Conservation (phyloP, 1,140 invertebrate species). For the Helicoverpa armigera region DNA sequence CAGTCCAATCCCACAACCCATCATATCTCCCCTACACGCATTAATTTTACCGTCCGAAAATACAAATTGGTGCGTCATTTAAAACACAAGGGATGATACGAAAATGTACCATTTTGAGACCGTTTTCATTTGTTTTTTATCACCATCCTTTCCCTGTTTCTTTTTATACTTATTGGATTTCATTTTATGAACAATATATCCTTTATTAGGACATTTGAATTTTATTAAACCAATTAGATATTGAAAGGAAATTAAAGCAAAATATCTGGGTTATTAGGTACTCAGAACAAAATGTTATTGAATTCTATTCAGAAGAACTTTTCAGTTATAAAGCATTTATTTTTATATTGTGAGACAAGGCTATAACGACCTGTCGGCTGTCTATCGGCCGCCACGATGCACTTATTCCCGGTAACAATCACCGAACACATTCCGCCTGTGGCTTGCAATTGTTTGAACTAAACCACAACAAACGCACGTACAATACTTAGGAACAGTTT, state of each 20-base stretch:
- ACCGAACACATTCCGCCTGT: background rate
- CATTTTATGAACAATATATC: conserved; percentile 56
- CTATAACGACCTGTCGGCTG: conserved; percentile 17
- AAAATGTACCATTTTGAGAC: conserved; percentile 58
- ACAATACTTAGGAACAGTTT: background rate
- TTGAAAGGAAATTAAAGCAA: conserved; percentile 5
- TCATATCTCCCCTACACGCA: conserved; percentile 40
- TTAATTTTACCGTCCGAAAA: conserved; percentile 56
- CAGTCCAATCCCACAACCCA: conserved; percentile 37
- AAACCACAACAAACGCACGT: background rate
- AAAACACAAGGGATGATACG: conserved; percentile 39
- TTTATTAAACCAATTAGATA: conserved; percentile 48
- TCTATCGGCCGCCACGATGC: background rate
- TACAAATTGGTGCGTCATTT: conserved; percentile 57
- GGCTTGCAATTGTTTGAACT: conserved; percentile 1
- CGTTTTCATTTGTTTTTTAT: conserved; percentile 63
- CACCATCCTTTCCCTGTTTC: conserved; percentile 50
- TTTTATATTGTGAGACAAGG: background rate
- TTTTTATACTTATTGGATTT: conserved; percentile 63
- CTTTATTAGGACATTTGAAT: conserved; percentile 36
- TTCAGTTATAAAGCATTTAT: background rate
- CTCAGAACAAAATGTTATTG: no score
- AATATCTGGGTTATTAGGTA: background rate
- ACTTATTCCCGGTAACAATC: background rate
- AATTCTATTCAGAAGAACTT: background rate